These are phyloP conservation scores for Cryptotis parvus DNA, from an alignment of 2,113 vertebrate genomes.

Conservation along the genomic window DNA sequence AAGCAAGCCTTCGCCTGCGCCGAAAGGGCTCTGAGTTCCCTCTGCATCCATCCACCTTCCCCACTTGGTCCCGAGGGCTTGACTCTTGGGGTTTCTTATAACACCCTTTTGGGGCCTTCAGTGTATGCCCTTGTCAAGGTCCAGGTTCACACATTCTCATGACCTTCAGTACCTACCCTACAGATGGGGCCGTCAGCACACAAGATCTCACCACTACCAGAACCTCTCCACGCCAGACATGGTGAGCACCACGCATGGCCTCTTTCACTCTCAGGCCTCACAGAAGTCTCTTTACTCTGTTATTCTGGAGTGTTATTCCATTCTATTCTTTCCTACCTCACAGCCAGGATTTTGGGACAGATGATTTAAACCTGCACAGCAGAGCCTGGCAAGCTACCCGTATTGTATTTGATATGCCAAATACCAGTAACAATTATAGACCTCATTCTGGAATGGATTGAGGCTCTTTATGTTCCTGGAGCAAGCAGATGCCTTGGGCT, in stretches of 20 bases:
- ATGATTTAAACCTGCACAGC: constrained; percentile 44
- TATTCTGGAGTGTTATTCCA: not conserved
- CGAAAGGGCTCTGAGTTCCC: not conserved
- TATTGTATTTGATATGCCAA: too few relatives aligned
- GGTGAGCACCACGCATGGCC: not conserved
- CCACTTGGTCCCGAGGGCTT: not conserved
- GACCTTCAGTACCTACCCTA: not conserved
- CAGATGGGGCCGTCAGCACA: too few relatives aligned
- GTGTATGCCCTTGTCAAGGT: not conserved
- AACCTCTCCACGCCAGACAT: not conserved
- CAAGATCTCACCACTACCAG: not conserved
- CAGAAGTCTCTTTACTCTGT: not conserved
- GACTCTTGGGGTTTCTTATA: not conserved
- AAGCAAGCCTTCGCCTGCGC: not conserved
- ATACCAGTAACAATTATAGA: too few relatives aligned
- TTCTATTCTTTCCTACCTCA: constrained; percentile 9
- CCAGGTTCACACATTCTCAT: not conserved
- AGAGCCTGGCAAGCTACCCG: too few relatives aligned
- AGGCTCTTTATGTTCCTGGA: too few relatives aligned
- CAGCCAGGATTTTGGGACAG: not conserved
- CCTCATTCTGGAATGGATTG: too few relatives aligned
- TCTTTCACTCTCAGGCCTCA: not conserved
- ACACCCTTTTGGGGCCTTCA: not conserved
- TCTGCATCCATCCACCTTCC: not conserved
- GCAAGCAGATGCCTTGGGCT: too few relatives aligned